Percentiles rank a stretch among this genome's conserved stretches.
Evolutionary conservation across 1,140 invertebrate genomes (phyloP).

Genomic region (Temnothorax curvispinosus): DNA sequence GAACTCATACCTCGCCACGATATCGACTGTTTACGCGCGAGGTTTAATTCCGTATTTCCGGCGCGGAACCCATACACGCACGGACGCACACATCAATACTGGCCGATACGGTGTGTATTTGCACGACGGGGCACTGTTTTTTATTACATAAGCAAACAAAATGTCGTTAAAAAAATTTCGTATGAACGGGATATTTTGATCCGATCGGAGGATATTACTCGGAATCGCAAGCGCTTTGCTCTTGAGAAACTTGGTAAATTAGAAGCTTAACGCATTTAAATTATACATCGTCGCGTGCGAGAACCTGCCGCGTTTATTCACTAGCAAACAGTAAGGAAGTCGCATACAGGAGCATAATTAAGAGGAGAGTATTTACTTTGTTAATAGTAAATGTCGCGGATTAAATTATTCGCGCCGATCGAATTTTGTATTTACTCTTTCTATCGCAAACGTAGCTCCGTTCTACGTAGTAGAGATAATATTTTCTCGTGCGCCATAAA

Average conservation of each 20-base stretch:
- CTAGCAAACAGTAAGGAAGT: neutral
- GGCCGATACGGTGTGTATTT: conserved; percentile 47
- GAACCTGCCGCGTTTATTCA: conserved; percentile 4
- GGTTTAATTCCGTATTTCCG: conserved; percentile 56
- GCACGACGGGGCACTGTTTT: conserved; percentile 18
- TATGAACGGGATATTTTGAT: neutral
- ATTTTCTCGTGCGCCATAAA: conserved; percentile 1
- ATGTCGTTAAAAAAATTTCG: conserved; percentile 50
- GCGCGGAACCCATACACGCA: neutral
- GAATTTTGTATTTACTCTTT: conserved; percentile 19
- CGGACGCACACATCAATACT: neutral
- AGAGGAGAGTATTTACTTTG: conserved; percentile 24
- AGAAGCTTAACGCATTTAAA: conserved; percentile 46
- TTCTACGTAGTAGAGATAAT: neutral
- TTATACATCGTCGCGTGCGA: neutral
- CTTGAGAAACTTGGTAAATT: conserved; percentile 18
- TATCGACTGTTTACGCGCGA: conserved; percentile 53
- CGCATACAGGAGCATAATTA: conserved; percentile 3
- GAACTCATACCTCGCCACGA: conserved; percentile 34
- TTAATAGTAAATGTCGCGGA: conserved; percentile 25
- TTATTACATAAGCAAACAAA: conserved; percentile 50
- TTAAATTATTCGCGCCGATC: conserved; percentile 35
- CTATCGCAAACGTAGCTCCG: neutral
- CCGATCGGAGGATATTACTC: neutral
- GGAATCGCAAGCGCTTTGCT: neutral